A percentile compares a stretch with the other conserved stretches of the same genome.
These are phyloP conservation scores for Antheraea assamensis DNA, from an alignment of 2,888 invertebrate species.

Conservation along the genomic window DNA sequence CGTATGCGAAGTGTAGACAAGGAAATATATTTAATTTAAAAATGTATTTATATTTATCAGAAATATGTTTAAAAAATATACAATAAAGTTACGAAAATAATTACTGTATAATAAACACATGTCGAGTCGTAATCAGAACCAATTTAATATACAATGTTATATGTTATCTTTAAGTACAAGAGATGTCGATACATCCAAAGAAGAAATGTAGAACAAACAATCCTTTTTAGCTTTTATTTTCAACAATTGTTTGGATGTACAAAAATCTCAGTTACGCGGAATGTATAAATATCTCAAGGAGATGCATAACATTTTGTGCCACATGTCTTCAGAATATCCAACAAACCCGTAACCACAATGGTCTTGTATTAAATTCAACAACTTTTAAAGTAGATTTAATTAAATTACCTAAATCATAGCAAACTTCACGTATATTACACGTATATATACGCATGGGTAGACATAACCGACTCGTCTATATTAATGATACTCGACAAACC, in stretches of 20 bases:
- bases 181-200: not conserved
- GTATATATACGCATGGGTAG: not conserved
- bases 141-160: not conserved
- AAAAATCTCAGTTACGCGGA: not conserved
- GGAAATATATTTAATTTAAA: no score
- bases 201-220: not conserved
- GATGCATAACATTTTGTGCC: not conserved
- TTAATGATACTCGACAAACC: constrained; percentile 1
- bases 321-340: not conserved
- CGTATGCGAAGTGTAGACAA: no score
- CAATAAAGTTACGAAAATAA: no score
- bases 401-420: not conserved
- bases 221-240: not conserved
- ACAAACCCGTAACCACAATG: not conserved
- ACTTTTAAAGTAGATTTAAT: not conserved
- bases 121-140: no score
- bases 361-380: not conserved
- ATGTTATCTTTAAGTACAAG: not conserved
- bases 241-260: not conserved
- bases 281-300: not conserved
- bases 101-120: no score
- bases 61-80: no score
- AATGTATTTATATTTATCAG: no score
- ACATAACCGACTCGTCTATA: not conserved
- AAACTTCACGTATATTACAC: not conserved